Evolutionary conservation across 2,113 vertebrate genomes (phyloP).

Genomic region (Rissa tridactyla): DNA sequence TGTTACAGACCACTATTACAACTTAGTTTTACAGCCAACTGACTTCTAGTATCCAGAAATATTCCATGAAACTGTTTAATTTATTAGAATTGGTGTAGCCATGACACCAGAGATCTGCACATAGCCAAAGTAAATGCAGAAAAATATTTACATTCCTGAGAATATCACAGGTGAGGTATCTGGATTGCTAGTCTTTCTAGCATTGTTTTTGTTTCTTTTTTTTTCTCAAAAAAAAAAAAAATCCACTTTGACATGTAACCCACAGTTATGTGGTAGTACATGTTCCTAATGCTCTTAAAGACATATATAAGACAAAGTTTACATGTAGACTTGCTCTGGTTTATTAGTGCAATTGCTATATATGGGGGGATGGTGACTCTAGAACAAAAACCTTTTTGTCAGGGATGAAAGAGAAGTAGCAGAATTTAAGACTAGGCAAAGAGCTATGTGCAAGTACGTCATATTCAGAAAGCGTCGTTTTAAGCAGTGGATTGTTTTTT

Average conservation of each 20-base stretch:
- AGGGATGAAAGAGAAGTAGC: neutral
- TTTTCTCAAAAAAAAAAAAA: neutral
- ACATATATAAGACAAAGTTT: neutral
- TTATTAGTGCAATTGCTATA: neutral
- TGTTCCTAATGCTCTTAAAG: neutral
- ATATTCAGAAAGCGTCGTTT: neutral
- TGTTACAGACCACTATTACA: neutral
- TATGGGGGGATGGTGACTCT: fast-evolving
- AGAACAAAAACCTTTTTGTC: fast-evolving
- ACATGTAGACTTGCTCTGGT: neutral
- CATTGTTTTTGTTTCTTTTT: neutral
- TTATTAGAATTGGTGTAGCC: neutral
- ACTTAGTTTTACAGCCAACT: neutral
- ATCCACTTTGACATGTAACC: neutral
- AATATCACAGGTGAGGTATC: neutral
- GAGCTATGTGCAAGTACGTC: neutral
- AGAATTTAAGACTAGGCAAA: neutral
- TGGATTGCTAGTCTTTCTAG: neutral
- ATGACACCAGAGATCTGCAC: neutral
- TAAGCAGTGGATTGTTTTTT: neutral
- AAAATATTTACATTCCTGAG: neutral
- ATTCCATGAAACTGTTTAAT: neutral
- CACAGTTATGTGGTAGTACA: fast-evolving
- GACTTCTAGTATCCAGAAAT: neutral
- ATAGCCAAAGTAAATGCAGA: neutral